These are phyloP conservation scores for Dinoponera quadriceps DNA, from an alignment of 1,140 invertebrate genomes.

Conservation along the genomic window DNA sequence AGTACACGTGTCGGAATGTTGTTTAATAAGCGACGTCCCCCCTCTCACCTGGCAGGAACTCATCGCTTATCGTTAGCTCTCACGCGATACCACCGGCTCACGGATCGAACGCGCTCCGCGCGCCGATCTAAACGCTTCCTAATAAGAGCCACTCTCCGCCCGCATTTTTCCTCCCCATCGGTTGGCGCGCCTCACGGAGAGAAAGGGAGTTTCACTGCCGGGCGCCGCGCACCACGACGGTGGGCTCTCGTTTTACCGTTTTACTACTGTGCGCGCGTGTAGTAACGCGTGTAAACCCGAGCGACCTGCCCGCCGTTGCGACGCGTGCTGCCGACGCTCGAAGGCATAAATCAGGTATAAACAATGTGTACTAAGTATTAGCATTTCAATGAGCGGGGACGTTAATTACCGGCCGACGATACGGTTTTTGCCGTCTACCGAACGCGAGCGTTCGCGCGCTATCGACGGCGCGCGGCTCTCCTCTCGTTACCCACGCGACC, in stretches of 20 bases:
- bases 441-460: constrained; percentile 43
- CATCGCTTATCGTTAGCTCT: too few relatives aligned
- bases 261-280: background rate
- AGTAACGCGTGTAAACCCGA: background rate
- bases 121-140: background rate
- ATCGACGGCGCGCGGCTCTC: constrained; percentile 34
- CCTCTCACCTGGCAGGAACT: too few relatives aligned
- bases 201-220: background rate
- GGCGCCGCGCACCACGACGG: background rate
- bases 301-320: background rate
- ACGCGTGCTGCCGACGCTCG: background rate
- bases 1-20: too few relatives aligned
- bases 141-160: background rate
- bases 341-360: constrained; percentile 67
- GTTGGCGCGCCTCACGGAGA: background rate
- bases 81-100: too few relatives aligned
- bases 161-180: background rate
- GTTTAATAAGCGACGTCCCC: too few relatives aligned
- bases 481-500: constrained; percentile 61
- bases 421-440: constrained; percentile 61
- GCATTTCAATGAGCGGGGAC: constrained; percentile 67
- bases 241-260: constrained; percentile 13
- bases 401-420: constrained; percentile 67
- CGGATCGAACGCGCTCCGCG: background rate
- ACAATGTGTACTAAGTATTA: constrained; percentile 65